Conservation (phyloP, 2,888 invertebrate genomes). For the Torymus tubicola region DNA sequence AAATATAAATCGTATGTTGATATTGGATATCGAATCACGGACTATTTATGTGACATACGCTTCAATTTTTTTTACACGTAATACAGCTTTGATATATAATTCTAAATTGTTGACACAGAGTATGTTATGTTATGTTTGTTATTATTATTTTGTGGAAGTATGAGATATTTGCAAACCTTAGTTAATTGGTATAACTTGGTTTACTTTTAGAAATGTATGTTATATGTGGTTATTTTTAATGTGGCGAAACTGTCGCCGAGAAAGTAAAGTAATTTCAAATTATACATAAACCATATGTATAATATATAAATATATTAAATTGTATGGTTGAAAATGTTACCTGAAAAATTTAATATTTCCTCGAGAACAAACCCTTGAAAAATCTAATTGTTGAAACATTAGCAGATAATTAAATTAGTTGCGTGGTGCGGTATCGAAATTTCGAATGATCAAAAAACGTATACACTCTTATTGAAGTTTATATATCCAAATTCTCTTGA, state of each 20-base stretch:
- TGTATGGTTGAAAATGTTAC: no score
- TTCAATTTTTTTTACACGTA: slow-evolving; percentile 11
- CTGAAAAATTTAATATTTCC: no score
- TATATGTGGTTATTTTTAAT: not conserved
- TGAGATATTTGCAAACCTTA: not conserved
- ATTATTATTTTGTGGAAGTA: slow-evolving; percentile 1
- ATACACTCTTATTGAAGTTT: not conserved
- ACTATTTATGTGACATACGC: not conserved
- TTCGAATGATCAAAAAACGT: slow-evolving; percentile 42
- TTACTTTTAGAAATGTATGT: not conserved
- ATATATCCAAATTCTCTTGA: not conserved
- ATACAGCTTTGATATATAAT: slow-evolving; percentile 11
- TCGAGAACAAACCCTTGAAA: slow-evolving; percentile 18
- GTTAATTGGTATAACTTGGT: not conserved
- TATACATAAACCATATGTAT: not conserved
- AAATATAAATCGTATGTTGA: not conserved
- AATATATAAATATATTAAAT: no score
- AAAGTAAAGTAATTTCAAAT: not conserved
- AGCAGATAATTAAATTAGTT: slow-evolving; percentile 13
- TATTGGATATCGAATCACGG: not conserved
- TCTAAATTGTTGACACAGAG: slow-evolving; percentile 2
- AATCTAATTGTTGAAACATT: slow-evolving; percentile 41
- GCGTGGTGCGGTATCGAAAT: slow-evolving; percentile 27
- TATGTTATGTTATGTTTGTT: slow-evolving; percentile 6
- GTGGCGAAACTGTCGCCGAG: not conserved